Conservation (phyloP, 2,888 invertebrate genomes). For the Drosophila ochracea region DNA sequence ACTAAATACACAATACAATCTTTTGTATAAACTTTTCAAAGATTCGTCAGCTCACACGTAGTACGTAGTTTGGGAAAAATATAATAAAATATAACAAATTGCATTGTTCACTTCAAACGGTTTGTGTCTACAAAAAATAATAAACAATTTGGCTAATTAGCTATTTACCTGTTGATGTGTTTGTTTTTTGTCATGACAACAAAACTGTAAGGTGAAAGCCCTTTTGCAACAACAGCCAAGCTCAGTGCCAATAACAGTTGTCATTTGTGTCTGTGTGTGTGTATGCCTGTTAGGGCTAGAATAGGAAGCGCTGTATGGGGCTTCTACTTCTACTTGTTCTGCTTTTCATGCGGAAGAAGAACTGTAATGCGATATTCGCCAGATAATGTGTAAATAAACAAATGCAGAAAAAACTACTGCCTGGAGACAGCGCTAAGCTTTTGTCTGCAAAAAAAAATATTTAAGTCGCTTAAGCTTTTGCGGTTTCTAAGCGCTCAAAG, state of each 20-base stretch:
- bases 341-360: conserved; percentile 58
- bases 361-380: conserved; percentile 50
- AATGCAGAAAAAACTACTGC: conserved; percentile 42
- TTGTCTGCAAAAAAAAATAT: conserved; percentile 7
- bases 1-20: conserved; percentile 7
- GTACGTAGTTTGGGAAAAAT: background rate
- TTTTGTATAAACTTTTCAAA: conserved; percentile 46
- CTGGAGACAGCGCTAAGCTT: conserved; percentile 16
- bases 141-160: conserved; percentile 62
- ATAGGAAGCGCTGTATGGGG: conserved; percentile 50
- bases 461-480: background rate
- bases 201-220: conserved; percentile 69
- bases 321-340: conserved; percentile 43
- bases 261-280: conserved; percentile 29
- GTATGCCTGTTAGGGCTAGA: conserved; percentile 28
- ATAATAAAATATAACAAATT: conserved; percentile 22
- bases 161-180: conserved; percentile 61
- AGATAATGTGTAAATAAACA: conserved; percentile 55
- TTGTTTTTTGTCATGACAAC: conserved; percentile 53
- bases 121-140: conserved; percentile 47
- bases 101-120: conserved; percentile 44
- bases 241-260: conserved; percentile 69
- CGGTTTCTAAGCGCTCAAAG: background rate
- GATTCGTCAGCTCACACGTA: conserved; percentile 37
- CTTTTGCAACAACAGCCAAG: conserved; percentile 39